Evolutionary conservation across 2,113 vertebrate species (phyloP).

Genomic region (Lycocorax pyrrhopterus): DNA sequence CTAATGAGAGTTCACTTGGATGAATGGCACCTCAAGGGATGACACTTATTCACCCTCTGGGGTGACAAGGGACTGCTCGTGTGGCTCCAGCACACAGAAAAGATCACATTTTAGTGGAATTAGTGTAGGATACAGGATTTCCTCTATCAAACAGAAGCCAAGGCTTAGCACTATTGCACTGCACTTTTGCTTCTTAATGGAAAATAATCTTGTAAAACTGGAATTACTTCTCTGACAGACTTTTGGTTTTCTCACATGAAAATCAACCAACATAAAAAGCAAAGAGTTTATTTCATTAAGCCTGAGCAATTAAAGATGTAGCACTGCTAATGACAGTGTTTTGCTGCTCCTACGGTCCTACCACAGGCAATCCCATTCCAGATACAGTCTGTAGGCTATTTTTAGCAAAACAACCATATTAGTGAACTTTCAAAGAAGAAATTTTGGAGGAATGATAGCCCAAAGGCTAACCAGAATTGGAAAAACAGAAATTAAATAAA

Average conservation of each 20-base stretch:
- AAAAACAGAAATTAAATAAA: background rate
- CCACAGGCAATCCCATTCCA: background rate
- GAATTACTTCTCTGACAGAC: background rate
- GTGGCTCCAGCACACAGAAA: background rate
- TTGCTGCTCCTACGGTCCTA: background rate
- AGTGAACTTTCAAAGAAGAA: background rate
- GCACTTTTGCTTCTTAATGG: background rate
- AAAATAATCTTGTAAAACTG: background rate
- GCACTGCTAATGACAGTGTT: background rate
- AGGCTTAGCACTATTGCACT: background rate
- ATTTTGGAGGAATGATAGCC: background rate
- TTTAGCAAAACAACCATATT: background rate
- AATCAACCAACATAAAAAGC: background rate
- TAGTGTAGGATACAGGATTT: background rate
- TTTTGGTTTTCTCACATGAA: background rate
- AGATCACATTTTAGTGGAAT: background rate
- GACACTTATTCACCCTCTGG: background rate
- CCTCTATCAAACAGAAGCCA: background rate
- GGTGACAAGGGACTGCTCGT: background rate
- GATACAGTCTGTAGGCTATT: background rate
- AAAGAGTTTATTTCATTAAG: background rate
- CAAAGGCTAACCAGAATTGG: background rate
- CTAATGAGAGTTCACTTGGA: background rate
- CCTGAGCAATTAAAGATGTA: background rate
- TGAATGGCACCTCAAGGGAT: background rate